Evolutionary conservation across 2,113 vertebrate genomes (phyloP), one percentile per base, ranked within the genome.

Genomic region (Poeciliopsis prolifica): DNA sequence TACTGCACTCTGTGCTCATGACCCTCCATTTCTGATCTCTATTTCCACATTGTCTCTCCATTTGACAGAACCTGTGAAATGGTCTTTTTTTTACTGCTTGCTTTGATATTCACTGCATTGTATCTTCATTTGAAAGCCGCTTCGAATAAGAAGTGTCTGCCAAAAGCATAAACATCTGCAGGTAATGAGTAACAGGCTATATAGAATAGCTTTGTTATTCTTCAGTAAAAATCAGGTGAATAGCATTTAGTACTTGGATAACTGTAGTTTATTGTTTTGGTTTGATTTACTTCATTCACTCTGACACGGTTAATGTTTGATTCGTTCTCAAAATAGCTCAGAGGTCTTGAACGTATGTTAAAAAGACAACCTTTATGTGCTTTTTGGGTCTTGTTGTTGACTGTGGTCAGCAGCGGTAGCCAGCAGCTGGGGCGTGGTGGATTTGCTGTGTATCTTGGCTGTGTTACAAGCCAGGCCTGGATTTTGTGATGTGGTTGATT

Each of bases 401-500:
- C 68, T 74, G 72, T 70, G 81, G 80, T 83, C 78, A 80, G 71
- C 9, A 74, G 80, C 82, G 81, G 88, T 69, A 78, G 80, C 81
- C 63, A 68, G 54, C 67, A 71, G 72, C 65, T 62, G 72, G 76
- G 88, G 90, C 64, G 85, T 86, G 91, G 86, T 82, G 71, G 74
- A 66, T 75, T 86, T 66, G 28, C 68, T 86, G 85, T 84, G 79
- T 73, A 68, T 77, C 68, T 82, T 92, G 87, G 88, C 90, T 82
- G 79, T 5, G 0, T 30, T 42, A 68, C 80, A 81, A 82, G 29
- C 75, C 68, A 40, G 71, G 81, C 80, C 83, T 75, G 82, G 70
- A 84, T 77, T 82, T 42, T 91, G 73, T 83, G 77, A 87, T 81
- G 86, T 87, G 87, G 77, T n/a, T 73, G 73, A 79, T 77, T 82